phyloP scores from a whole-genome alignment of 1,140 invertebrate genomes.

The Bombyx mandarina region DNA sequence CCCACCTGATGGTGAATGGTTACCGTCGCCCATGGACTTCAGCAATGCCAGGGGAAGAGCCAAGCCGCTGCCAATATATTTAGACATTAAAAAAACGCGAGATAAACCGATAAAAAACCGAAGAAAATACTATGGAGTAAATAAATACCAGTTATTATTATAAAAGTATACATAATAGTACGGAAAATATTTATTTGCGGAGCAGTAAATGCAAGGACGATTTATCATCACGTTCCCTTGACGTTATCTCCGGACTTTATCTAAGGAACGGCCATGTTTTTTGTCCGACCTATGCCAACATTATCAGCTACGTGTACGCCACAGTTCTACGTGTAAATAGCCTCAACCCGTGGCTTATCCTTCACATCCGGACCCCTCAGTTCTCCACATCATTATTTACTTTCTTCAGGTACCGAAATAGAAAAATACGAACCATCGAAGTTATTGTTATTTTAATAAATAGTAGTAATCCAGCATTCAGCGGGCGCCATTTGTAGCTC shows the following conservation, averaged over 20 bases:
- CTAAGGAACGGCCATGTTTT: constrained; percentile 30
- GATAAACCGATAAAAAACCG: too few relatives aligned
- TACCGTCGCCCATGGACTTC: too few relatives aligned
- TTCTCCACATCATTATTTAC: constrained; percentile 10
- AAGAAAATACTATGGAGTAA: too few relatives aligned
- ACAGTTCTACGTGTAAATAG: constrained; percentile 46
- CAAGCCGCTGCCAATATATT: too few relatives aligned
- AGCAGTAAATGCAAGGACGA: too few relatives aligned
- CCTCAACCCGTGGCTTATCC: constrained; percentile 37
- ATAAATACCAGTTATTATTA: too few relatives aligned
- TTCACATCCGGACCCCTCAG: constrained; percentile 18
- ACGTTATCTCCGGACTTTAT: constrained; percentile 39
- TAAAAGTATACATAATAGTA: too few relatives aligned
- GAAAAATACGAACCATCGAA: constrained; percentile 24
- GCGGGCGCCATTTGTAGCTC: constrained; percentile 32
- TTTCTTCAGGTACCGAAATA: constrained; percentile 27
- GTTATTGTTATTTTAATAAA: constrained; percentile 63
- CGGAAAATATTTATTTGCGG: too few relatives aligned
- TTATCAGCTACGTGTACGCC: constrained; percentile 30
- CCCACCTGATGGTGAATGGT: too few relatives aligned
- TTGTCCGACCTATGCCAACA: constrained; percentile 52
- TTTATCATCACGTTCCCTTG: constrained; percentile 29
- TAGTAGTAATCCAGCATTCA: constrained; percentile 52
- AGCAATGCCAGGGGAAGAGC: too few relatives aligned
- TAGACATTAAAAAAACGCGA: too few relatives aligned